Percentiles rank a stretch among this genome's conserved stretches.
Conservation (phyloP, 2,113 vertebrate species). For the Callipepla squamata region DNA sequence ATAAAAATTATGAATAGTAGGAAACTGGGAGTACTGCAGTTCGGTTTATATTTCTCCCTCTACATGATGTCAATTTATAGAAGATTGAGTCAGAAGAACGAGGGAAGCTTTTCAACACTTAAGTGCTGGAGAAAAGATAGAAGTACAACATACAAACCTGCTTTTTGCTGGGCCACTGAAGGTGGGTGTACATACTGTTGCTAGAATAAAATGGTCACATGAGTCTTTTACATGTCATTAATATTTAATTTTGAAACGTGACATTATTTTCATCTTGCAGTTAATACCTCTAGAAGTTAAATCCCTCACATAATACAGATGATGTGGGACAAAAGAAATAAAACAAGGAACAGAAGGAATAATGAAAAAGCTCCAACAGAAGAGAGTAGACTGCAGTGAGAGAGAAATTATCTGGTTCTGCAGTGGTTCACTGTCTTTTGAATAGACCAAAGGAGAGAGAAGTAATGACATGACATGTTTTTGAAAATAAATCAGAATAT, state of each 20-base stretch:
- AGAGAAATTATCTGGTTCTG: background rate
- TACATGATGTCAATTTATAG: background rate
- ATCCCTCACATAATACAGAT: background rate
- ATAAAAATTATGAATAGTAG: background rate
- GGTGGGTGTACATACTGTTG: background rate
- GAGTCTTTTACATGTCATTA: background rate
- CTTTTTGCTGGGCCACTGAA: background rate
- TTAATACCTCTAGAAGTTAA: background rate
- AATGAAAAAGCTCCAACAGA: background rate
- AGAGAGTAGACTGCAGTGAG: background rate
- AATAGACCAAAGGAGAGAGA: background rate
- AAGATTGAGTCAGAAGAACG: background rate
- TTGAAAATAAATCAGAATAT: background rate
- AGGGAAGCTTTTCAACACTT: background rate
- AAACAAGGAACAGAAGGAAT: background rate
- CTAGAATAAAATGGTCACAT: background rate
- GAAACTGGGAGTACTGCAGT: background rate
- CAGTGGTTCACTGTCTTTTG: background rate
- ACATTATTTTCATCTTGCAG: background rate
- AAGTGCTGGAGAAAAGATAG: background rate
- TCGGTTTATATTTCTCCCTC: background rate
- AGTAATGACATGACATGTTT: background rate
- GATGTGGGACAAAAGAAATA: background rate
- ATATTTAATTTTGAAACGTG: slow-evolving; percentile 13
- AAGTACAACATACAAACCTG: fast-evolving